Evolutionary conservation across 2,113 vertebrate genomes (phyloP).

Genomic region (Stigmatopora nigra): DNA sequence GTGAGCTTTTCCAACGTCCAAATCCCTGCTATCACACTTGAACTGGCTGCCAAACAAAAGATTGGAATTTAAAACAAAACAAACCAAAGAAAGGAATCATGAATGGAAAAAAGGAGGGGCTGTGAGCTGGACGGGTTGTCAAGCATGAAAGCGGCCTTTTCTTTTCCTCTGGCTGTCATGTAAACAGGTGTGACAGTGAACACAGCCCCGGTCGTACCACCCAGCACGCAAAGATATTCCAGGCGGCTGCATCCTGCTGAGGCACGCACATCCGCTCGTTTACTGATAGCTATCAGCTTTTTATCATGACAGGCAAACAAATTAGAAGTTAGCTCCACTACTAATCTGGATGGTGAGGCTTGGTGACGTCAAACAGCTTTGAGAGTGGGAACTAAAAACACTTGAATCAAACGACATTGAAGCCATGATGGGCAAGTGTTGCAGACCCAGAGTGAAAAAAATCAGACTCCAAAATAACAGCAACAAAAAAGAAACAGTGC

Average conservation of each 20-base stretch:
- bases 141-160: constrained; percentile 34
- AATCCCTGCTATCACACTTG: constrained; percentile 28
- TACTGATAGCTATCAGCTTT: constrained; percentile 61
- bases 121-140: constrained; percentile 1
- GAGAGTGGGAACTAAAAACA: constrained; percentile 8
- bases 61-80: constrained; percentile 43
- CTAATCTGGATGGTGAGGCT: constrained; percentile 41
- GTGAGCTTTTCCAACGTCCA: constrained; percentile 21
- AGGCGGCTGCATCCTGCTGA: constrained; percentile 39
- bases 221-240: constrained; percentile 13
- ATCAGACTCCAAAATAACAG: no score
- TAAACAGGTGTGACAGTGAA: constrained; percentile 52
- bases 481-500: not conserved
- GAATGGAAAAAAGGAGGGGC: constrained; percentile 22
- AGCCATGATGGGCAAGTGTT: not conserved
- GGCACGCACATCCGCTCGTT: constrained; percentile 42
- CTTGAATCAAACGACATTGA: not conserved
- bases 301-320: constrained; percentile 54
- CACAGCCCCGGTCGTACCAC: constrained; percentile 40
- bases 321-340: constrained; percentile 33
- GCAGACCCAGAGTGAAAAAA: not conserved
- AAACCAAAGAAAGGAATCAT: not conserved
- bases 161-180: constrained; percentile 23
- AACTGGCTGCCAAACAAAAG: constrained; percentile 27
- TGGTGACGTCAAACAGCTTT: constrained; percentile 52